Evolutionary conservation across 2,113 vertebrate genomes (phyloP).

Genomic region (Melanerpes aurifrons): DNA sequence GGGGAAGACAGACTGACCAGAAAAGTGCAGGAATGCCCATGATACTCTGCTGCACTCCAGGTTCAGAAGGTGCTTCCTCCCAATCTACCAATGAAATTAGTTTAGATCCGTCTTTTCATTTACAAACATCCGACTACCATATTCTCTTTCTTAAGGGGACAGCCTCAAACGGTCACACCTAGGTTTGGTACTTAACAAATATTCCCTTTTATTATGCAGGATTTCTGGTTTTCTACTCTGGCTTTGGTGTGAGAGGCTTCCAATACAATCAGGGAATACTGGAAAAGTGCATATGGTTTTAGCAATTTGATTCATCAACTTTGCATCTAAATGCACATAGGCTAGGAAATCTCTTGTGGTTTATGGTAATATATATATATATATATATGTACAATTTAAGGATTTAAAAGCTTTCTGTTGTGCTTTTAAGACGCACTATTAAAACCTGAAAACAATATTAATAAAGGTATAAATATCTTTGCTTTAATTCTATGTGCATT

Average conservation of each 20-base stretch:
- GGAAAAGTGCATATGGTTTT: rapidly evolving
- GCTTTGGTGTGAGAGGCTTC: not conserved
- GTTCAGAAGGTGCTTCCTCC: too few relatives aligned
- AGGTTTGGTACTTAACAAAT: not conserved
- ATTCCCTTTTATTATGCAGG: not conserved
- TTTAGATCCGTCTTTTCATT: too few relatives aligned
- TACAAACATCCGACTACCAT: too few relatives aligned
- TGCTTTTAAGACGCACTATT: not conserved
- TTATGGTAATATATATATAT: not conserved
- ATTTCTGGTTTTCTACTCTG: not conserved
- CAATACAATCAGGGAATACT: not conserved
- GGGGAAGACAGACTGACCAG: too few relatives aligned
- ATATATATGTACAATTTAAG: too few relatives aligned
- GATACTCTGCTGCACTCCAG: too few relatives aligned
- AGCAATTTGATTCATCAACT: not conserved
- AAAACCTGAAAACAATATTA: not conserved
- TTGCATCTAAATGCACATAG: not conserved
- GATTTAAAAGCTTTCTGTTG: not conserved
- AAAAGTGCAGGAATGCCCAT: too few relatives aligned
- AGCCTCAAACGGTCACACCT: too few relatives aligned
- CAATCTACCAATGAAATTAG: too few relatives aligned
- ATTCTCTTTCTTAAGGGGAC: too few relatives aligned
- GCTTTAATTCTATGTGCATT: not conserved
- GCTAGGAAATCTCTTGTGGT: not conserved
- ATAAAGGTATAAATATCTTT: not conserved